Base-by-base conservation (phyloP, 2,113 vertebrate species). In the Vireo altiloquus region DNA sequence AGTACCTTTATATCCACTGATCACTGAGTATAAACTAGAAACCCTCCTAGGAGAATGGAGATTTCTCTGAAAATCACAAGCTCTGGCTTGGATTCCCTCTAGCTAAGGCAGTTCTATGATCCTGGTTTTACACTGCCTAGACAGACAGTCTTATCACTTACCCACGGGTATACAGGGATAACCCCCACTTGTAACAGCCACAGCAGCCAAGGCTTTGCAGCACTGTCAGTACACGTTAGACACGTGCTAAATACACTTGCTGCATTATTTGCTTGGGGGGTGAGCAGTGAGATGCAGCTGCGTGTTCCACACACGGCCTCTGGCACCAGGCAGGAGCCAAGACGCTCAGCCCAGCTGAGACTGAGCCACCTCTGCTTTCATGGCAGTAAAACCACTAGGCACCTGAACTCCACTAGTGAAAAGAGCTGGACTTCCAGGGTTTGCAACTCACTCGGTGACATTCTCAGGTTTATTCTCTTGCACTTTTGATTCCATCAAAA, bases 261-360 rank as follows among this genome's bases (percentile, higher is more conserved):
- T 10, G 2, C 15, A 33, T 15, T 19, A 4, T 61, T 24, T 79
- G 6, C 49, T 5, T 5, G 17, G 20, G 10, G 24, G 31, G 7
- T 15, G 72, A 75, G 70, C 82, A 60, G 14, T 0, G 11, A 69
- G 30, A 53, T 1, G 6, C 10, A 2, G 28, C 47, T 27, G 40
- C 1, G 5, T 6, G 33, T 71, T 23, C 33, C 6, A 1, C 6
- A 3, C 31, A 4, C 1, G 3, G 66, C 70, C 57, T 47, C 30
- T 1, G 8, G 54, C 70, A 79, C 15, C 33, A 60, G 14, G 28
- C 11, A 60, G 1, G 2, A 52, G 33, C 49, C 8, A 10, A 57
- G 40, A 53, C 31, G 13, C 2, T 11, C 12, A 23, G 21, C 31
- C 61, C 40, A 33, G 50, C 33, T 60, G 50, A 54, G 52, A 44